Percentiles rank a stretch among this genome's conserved stretches.
These are phyloP conservation scores for Calameuta pallipes DNA, from an alignment of 2,888 invertebrate species.

Conservation along the genomic window DNA sequence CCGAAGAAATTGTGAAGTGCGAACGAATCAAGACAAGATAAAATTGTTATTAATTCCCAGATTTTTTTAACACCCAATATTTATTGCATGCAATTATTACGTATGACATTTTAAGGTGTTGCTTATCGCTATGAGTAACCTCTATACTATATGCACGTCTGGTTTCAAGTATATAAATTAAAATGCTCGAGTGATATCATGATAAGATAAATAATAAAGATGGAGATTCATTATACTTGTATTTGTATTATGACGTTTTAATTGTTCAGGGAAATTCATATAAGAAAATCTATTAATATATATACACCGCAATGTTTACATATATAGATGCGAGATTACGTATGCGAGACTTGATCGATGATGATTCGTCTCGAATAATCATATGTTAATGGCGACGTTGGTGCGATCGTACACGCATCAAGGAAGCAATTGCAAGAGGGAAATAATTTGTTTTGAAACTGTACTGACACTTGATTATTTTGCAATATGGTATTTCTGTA, in stretches of 20 bases:
- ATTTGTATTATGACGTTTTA: background rate
- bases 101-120: background rate
- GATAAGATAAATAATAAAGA: background rate
- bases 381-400: background rate
- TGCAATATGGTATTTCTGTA: background rate
- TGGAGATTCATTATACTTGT: background rate
- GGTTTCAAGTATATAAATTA: background rate
- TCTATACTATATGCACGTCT: background rate
- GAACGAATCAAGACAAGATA: too few relatives aligned
- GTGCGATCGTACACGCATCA: background rate
- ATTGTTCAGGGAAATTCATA: background rate
- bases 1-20: too few relatives aligned
- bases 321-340: background rate
- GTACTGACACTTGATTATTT: background rate
- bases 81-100: background rate
- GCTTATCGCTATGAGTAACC: background rate
- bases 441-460: background rate
- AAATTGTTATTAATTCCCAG: background rate
- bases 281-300: background rate
- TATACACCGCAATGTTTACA: background rate
- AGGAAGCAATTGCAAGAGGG: background rate
- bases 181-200: background rate
- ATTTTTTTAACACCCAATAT: background rate
- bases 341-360: background rate
- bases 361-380: background rate